phyloP scores from a whole-genome alignment of 2,797 vertebrate species.

The Notamacropus eugenii region DNA sequence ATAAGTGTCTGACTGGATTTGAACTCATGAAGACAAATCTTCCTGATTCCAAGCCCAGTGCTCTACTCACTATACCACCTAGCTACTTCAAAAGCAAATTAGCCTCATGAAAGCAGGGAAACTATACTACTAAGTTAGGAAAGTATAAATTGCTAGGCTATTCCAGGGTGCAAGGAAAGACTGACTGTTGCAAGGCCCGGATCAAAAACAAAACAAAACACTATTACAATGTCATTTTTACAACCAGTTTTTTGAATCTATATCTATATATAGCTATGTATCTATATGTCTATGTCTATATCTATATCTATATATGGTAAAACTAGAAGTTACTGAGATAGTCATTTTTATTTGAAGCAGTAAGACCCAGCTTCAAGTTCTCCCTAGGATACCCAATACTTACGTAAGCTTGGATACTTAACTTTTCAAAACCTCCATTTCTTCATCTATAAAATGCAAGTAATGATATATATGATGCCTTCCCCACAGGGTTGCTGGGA shows the following conservation, averaged over 20 bases:
- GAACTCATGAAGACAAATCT: neutral
- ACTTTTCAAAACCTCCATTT: neutral
- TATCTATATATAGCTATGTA: neutral
- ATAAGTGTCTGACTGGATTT: neutral
- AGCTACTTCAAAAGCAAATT: neutral
- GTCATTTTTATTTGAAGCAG: neutral
- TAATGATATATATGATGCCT: neutral
- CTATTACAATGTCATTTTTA: neutral
- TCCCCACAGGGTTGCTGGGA: neutral
- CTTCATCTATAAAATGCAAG: neutral
- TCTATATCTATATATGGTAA: neutral
- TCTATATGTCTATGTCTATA: no score
- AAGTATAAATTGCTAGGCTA: neutral
- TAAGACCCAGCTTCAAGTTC: neutral
- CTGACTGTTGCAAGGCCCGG: neutral
- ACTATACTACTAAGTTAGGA: neutral
- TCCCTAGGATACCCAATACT: neutral
- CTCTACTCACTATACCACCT: neutral
- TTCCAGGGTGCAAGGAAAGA: neutral
- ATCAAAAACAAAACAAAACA: neutral
- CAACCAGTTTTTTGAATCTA: neutral
- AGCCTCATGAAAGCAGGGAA: neutral
- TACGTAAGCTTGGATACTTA: neutral
- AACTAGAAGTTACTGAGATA: neutral
- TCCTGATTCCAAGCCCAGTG: neutral